Evolutionary conservation across 1,140 invertebrate species (phyloP).

Genomic region (Matsumurasca onukii): DNA sequence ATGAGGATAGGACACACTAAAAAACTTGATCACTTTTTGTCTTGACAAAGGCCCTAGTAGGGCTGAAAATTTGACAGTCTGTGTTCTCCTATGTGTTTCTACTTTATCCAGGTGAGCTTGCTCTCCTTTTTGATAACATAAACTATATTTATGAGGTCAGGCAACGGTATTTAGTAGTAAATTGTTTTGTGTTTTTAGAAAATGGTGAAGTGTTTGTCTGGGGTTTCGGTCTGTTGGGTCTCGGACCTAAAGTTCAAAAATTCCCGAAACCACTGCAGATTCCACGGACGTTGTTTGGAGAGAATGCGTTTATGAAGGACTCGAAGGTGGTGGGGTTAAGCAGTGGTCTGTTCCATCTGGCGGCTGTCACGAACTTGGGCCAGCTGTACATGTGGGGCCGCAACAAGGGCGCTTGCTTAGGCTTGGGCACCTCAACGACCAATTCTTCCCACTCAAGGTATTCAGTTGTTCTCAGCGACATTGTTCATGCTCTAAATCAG

Average conservation of each 20-base stretch:
- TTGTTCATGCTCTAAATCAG: too few species aligned
- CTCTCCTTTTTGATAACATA: too few species aligned
- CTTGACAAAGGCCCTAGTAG: too few species aligned
- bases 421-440: constrained; percentile 77
- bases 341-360: constrained; percentile 76
- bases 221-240: constrained; percentile 90
- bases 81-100: too few species aligned
- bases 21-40: too few species aligned
- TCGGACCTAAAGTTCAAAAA: constrained; percentile 75
- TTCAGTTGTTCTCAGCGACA: too few species aligned
- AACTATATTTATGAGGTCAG: too few species aligned
- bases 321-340: constrained; percentile 63
- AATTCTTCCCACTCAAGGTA: constrained; percentile 87
- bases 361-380: constrained; percentile 74
- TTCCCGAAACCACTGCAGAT: constrained; percentile 66
- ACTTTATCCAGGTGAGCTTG: too few species aligned
- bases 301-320: constrained; percentile 75
- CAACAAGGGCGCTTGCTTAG: constrained; percentile 80
- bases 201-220: constrained; percentile 84
- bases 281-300: constrained; percentile 78
- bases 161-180: too few species aligned
- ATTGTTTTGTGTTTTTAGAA: constrained; percentile 60
- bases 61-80: too few species aligned
- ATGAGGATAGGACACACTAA: too few species aligned
- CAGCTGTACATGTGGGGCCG: constrained; percentile 90